phyloP scores from a whole-genome alignment of 2,113 vertebrate genomes.

The Orthonyx spaldingii region DNA sequence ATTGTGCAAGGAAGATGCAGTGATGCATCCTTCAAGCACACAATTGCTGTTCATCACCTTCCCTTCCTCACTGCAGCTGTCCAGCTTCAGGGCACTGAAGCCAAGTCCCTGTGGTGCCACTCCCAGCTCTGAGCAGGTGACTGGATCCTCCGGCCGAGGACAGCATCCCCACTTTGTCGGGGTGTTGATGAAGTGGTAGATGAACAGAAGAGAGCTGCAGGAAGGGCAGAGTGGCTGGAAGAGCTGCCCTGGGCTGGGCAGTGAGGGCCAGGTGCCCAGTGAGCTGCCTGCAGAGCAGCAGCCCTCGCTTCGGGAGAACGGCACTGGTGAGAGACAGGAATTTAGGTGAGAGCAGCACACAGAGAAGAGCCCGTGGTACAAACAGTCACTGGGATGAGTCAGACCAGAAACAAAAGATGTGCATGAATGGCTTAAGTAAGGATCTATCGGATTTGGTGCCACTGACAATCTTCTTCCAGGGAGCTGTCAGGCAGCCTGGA shows the following conservation, averaged over 20 bases:
- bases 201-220: not conserved
- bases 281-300: not conserved
- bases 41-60: not conserved
- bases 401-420: not conserved
- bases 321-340: not conserved
- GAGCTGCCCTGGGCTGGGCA: not conserved
- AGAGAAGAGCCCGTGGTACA: not conserved
- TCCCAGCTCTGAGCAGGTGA: rapidly evolving
- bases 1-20: not conserved
- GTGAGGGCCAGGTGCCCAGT: not conserved
- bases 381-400: not conserved
- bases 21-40: not conserved
- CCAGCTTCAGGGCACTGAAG: not conserved
- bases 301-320: rapidly evolving
- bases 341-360: not conserved
- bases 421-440: not conserved
- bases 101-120: rapidly evolving
- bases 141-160: not conserved
- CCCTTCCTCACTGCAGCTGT: not conserved
- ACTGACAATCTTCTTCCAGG: rapidly evolving
- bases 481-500: not conserved
- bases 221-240: not conserved
- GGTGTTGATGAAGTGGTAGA: not conserved
- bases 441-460: not conserved
- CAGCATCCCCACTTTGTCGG: rapidly evolving